Evolutionary conservation across 2,797 vertebrate species (phyloP).

Genomic region (Taenioides sp.): DNA sequence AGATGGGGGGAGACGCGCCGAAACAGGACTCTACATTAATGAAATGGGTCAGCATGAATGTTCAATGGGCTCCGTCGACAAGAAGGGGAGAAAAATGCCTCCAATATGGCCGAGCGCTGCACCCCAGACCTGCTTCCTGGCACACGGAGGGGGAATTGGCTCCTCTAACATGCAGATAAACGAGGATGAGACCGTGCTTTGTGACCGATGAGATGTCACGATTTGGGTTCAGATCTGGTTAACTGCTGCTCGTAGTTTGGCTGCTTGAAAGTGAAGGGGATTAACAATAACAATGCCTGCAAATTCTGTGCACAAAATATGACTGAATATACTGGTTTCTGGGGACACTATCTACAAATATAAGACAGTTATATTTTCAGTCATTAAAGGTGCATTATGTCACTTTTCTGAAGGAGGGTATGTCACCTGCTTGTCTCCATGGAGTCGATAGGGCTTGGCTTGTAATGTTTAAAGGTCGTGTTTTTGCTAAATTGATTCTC

Average conservation of each 20-base stretch:
- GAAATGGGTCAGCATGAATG: conserved; percentile 75
- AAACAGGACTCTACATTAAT: conserved; percentile 68
- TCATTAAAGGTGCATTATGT: too few relatives aligned
- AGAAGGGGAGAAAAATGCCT: conserved; percentile 42
- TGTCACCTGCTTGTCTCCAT: too few relatives aligned
- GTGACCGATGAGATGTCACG: conserved; percentile 2
- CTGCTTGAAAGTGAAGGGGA: conserved; percentile 7
- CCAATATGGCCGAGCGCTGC: conserved; percentile 16
- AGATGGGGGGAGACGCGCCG: conserved; percentile 39
- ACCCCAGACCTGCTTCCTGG: conserved; percentile 15
- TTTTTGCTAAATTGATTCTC: too few relatives aligned
- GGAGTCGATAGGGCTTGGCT: too few relatives aligned
- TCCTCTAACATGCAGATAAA: conserved; percentile 31
- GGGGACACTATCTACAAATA: neutral
- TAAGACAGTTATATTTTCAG: too few relatives aligned
- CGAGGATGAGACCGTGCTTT: conserved; percentile 22
- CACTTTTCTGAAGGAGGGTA: too few relatives aligned
- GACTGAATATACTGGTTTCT: conserved; percentile 9
- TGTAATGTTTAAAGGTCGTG: too few relatives aligned
- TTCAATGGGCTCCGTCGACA: conserved; percentile 63
- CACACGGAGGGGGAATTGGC: conserved; percentile 33
- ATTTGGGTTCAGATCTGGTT: conserved; percentile 24
- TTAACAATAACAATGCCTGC: neutral
- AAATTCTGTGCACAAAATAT: neutral
- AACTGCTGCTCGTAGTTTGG: conserved; percentile 22